Conservation (phyloP, 1,140 invertebrate species). For the Hirudo medicinalis region DNA sequence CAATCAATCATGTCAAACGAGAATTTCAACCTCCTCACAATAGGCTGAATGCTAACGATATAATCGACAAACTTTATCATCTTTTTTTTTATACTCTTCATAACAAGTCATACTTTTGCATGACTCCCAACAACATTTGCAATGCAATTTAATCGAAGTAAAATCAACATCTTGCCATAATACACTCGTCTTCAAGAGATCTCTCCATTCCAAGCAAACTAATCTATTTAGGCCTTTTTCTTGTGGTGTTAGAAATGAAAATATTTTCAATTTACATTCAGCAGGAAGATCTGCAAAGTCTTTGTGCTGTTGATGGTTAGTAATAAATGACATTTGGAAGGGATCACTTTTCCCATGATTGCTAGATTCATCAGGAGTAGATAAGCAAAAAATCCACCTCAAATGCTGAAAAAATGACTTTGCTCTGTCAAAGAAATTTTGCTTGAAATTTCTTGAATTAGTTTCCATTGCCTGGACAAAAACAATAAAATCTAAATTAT, state of each 20-base stretch:
- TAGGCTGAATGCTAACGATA: constrained; percentile 27
- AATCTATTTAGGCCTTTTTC: constrained; percentile 29
- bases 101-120: constrained; percentile 31
- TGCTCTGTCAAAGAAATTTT: constrained; percentile 4
- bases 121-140: background rate
- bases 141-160: constrained; percentile 20
- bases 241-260: constrained; percentile 29
- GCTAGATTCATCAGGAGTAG: background rate
- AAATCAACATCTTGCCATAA: constrained; percentile 32
- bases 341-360: background rate
- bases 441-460: background rate
- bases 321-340: background rate
- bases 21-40: constrained; percentile 31
- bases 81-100: constrained; percentile 29
- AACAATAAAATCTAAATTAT: too few species aligned
- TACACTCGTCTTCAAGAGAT: constrained; percentile 25
- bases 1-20: constrained; percentile 34
- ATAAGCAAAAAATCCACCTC: constrained; percentile 9
- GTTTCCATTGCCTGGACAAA: background rate
- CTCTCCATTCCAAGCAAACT: constrained; percentile 33
- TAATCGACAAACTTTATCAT: constrained; percentile 29
- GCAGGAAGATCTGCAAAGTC: constrained; percentile 26
- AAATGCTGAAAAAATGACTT: constrained; percentile 5
- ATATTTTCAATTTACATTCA: constrained; percentile 35
- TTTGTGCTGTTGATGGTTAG: constrained; percentile 4